Evolutionary conservation across 2,797 vertebrate genomes (phyloP), one percentile per base, ranked within the genome.

Genomic region (Syngnathus acus): DNA sequence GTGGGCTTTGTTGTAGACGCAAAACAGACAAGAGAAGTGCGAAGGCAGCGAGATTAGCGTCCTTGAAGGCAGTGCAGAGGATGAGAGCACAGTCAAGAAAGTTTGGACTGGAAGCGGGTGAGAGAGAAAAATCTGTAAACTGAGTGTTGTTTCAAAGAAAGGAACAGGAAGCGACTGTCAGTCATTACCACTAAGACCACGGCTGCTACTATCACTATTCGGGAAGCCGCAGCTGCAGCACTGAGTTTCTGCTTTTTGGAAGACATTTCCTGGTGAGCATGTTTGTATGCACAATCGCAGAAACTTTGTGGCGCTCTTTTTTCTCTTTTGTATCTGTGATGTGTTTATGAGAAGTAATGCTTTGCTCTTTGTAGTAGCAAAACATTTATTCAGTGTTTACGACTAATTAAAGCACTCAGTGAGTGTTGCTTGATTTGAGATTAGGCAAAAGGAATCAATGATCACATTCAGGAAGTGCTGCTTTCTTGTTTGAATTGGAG

Each of bases 1-100:
- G 42, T 40, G n/a, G 64, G 53, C 64, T 65, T 91, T 91, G 89
- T 91, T 90, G 87, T 89, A 86, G 79, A 80, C 77, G 68, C 43
- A 66, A 77, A 65, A 74, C 64, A 74, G 77, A 67, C 69, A 71
- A 74, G 60, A 66, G 66, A 58, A 59, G 69, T 48, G 13, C 26
- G 21, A 65, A 55, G 45, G 73, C 72, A 65, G 61, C 4, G 68
- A 64, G 70, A 43, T 43, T 38, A 47, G 14, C 45, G 45, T 9
- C 32, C 19, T 26, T 42, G 51, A 39, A 53, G 39, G 63, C 76
- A 54, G 62, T 58, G n/a, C 66, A 69, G 67, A 70, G 43, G 62
- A 74, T 62, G 51, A 69, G 60, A 37, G 19, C 10, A 14, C 65
- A 64, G 65, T 26, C 64, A 51, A 64, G 32, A 32, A 78, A 82